Evolutionary conservation across 2,113 vertebrate species (phyloP).

Genomic region (Gopherus evgoodei): DNA sequence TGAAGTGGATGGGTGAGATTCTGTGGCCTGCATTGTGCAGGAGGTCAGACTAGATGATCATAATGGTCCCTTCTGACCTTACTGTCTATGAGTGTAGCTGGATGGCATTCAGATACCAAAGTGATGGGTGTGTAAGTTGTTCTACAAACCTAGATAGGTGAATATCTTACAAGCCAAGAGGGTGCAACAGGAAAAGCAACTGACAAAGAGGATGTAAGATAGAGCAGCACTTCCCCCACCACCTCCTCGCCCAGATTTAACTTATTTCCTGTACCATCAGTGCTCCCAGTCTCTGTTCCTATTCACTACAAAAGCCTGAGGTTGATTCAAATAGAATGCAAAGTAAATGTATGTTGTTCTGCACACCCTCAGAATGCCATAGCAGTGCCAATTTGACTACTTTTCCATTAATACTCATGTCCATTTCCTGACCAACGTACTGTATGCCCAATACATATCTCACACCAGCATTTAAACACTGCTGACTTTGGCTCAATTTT

Average conservation of each 20-base stretch:
- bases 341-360: background rate
- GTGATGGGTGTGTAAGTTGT: background rate
- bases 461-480: background rate
- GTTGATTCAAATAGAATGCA: background rate
- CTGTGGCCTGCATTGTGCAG: no score
- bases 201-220: background rate
- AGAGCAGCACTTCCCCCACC: background rate
- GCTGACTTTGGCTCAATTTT: background rate
- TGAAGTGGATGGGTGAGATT: no score
- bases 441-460: background rate
- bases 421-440: background rate
- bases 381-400: background rate
- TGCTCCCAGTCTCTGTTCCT: background rate
- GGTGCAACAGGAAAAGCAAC: background rate
- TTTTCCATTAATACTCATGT: background rate
- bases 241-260: no score
- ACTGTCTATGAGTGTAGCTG: background rate
- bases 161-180: background rate
- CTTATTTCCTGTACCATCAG: background rate
- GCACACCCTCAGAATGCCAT: accelerated
- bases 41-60: no score
- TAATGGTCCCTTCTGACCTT: no score
- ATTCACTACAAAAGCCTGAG: background rate
- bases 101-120: background rate
- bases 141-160: background rate